Percentiles rank a stretch among this genome's conserved stretches.
phyloP scores from a whole-genome alignment of 2,797 vertebrate species.

The Tragelaphus oryx region DNA sequence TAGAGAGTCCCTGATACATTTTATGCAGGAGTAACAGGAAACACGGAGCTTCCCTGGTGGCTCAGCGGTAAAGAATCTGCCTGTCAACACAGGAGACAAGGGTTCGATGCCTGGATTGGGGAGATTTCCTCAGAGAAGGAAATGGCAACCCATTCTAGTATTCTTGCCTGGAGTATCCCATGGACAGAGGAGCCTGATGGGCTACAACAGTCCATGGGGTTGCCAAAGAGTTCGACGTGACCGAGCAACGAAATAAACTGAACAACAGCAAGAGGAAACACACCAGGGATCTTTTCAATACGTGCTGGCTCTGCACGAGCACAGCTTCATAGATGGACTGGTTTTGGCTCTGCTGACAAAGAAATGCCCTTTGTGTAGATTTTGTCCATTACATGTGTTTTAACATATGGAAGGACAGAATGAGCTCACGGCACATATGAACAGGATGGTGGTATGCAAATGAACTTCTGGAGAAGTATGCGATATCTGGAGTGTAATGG shows the following conservation, averaged over 20 bases:
- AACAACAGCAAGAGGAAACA: constrained; percentile 27
- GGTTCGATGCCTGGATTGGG: neutral
- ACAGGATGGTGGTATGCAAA: constrained; percentile 35
- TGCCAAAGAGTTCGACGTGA: neutral
- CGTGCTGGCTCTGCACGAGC: neutral
- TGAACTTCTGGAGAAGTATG: neutral
- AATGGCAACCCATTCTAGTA: neutral
- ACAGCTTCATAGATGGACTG: neutral
- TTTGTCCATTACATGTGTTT: constrained; percentile 38
- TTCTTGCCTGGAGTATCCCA: neutral
- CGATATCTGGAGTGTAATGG: neutral
- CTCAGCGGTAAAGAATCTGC: neutral
- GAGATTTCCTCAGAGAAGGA: neutral
- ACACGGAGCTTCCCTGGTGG: neutral
- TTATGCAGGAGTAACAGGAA: constrained; percentile 17
- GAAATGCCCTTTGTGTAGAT: constrained; percentile 22
- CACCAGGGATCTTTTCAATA: neutral
- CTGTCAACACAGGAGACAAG: neutral
- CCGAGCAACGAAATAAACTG: neutral
- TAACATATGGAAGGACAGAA: constrained; percentile 32
- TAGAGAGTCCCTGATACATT: neutral
- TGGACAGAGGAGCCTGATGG: neutral
- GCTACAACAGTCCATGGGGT: neutral
- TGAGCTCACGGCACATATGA: neutral
- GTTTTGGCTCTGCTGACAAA: constrained; percentile 36